Evolutionary conservation across 2,113 vertebrate species (phyloP).

Genomic region (Pygoscelis antarcticus): DNA sequence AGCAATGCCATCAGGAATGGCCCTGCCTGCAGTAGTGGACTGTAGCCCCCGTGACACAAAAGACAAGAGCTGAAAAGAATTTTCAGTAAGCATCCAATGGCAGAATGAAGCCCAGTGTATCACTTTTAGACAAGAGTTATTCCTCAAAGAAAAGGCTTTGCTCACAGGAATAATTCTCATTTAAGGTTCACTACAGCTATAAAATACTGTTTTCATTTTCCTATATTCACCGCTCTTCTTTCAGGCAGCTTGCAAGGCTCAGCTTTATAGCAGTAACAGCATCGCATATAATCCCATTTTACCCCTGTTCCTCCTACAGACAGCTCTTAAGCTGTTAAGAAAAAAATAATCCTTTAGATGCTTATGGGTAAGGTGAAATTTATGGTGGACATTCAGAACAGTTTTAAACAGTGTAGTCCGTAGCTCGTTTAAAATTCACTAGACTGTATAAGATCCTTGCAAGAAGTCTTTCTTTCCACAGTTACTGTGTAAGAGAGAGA

Average conservation of each 20-base stretch:
- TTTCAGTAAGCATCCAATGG: not conserved
- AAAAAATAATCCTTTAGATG: not conserved
- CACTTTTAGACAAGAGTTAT: not conserved
- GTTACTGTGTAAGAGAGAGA: not conserved
- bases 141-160: not conserved
- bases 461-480: not conserved
- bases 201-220: not conserved
- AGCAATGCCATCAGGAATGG: not conserved
- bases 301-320: not conserved
- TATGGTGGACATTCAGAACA: not conserved
- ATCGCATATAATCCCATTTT: not conserved
- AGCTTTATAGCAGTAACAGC: not conserved
- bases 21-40: not conserved
- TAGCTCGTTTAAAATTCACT: not conserved
- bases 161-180: not conserved
- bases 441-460: not conserved
- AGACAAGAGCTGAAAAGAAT: not conserved
- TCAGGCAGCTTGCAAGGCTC: not conserved
- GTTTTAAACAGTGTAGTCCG: not conserved
- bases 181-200: not conserved
- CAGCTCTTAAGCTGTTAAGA: not conserved
- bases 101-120: not conserved
- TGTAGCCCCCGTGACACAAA: fast-evolving
- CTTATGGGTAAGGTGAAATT: not conserved
- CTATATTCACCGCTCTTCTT: not conserved